Evolutionary conservation across 2,888 invertebrate genomes (phyloP).

Genomic region (Scrobipalpa costella): DNA sequence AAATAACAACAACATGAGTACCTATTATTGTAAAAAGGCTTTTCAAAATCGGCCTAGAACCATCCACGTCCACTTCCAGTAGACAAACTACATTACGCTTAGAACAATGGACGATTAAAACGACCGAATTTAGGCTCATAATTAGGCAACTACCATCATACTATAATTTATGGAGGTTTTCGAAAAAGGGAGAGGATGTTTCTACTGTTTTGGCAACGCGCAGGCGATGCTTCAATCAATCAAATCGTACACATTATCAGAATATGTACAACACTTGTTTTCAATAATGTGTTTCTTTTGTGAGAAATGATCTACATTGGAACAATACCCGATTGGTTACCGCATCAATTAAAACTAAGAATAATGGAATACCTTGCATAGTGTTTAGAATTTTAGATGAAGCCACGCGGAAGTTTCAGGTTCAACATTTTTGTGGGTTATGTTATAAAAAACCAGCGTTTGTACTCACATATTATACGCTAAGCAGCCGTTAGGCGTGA

Average conservation of each 20-base stretch:
- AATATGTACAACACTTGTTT: neutral
- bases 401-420: conserved; percentile 11
- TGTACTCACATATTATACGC: neutral
- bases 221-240: too few species aligned
- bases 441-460: neutral
- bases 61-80: neutral
- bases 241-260: neutral
- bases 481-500: too few species aligned
- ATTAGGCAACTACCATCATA: neutral
- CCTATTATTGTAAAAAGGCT: neutral
- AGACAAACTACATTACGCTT: neutral
- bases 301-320: conserved; percentile 18
- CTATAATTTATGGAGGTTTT: too few species aligned
- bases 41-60: neutral
- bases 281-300: neutral
- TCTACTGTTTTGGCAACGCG: too few species aligned
- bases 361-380: conserved; percentile 3
- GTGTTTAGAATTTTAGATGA: neutral
- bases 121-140: neutral
- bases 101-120: neutral
- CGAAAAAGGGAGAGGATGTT: too few species aligned
- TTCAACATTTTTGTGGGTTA: neutral
- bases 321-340: conserved; percentile 23
- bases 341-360: conserved; percentile 22
- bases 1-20: neutral